Percentiles rank a stretch among this genome's conserved stretches.
These are phyloP conservation scores for Ophthalmolycus amberensis DNA, from an alignment of 2,113 vertebrate genomes.

Conservation along the genomic window DNA sequence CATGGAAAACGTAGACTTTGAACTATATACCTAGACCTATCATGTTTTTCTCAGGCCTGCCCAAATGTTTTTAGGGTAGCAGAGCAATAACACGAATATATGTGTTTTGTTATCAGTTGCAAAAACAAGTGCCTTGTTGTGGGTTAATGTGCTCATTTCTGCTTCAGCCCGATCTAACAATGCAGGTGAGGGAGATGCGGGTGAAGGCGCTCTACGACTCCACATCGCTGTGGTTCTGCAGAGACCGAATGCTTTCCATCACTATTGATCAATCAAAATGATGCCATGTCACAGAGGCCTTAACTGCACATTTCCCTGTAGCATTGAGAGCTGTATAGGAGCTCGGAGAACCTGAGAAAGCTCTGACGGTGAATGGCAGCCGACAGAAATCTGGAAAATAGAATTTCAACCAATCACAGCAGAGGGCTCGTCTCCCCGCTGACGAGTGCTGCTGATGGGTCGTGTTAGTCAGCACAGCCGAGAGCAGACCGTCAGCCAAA, in stretches of 20 bases:
- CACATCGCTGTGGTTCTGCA: not conserved
- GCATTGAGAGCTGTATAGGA: not conserved
- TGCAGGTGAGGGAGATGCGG: not conserved
- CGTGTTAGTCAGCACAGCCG: constrained; percentile 20
- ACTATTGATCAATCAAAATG: not conserved
- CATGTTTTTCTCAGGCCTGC: not conserved
- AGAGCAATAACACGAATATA: no score
- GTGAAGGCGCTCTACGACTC: not conserved
- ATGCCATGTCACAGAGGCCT: not conserved
- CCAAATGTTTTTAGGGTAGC: not conserved
- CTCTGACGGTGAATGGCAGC: constrained; percentile 7
- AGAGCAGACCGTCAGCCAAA: constrained; percentile 50
- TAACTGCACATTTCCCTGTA: not conserved
- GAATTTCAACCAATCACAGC: constrained; percentile 9
- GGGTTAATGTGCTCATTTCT: not conserved
- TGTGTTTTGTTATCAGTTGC: not conserved
- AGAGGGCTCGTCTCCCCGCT: not conserved
- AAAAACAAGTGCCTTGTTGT: no score
- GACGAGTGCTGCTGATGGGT: constrained; percentile 13
- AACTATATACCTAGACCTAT: not conserved
- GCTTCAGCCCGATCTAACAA: not conserved
- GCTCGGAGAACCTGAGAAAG: not conserved
- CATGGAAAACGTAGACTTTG: not conserved
- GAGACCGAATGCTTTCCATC: no score
- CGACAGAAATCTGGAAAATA: constrained; percentile 7